phyloP scores from a whole-genome alignment of 2,113 vertebrate species.

The Pollachius pollachius region DNA sequence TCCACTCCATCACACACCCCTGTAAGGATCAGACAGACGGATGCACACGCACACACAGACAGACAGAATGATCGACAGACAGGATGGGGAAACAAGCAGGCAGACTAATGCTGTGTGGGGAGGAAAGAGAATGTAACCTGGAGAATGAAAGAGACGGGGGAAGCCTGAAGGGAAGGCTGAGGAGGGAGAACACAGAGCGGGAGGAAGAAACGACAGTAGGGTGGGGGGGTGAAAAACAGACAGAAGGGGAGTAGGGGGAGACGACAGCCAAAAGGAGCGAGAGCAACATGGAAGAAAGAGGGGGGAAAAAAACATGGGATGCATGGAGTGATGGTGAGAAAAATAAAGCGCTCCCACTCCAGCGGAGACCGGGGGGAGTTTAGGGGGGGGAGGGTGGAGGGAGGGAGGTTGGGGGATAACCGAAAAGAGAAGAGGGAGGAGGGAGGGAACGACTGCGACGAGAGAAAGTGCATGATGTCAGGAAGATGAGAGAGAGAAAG shows the following conservation, averaged over 20 bases:
- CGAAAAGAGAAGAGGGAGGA: slow-evolving; percentile 10
- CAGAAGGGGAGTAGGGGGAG: not conserved
- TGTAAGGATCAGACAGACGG: slow-evolving; percentile 42
- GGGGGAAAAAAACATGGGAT: no score
- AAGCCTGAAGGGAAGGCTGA: not conserved
- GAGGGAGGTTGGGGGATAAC: not conserved
- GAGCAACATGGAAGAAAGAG: not conserved
- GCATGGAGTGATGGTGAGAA: no score
- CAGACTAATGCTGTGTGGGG: slow-evolving; percentile 16
- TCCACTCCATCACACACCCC: slow-evolving; percentile 39
- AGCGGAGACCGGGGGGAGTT: no score
- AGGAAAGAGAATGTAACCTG: not conserved
- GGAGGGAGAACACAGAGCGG: slow-evolving; percentile 38
- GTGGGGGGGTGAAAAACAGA: not conserved
- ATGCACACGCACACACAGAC: slow-evolving; percentile 28
- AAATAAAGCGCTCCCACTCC: no score
- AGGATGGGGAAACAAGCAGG: slow-evolving; percentile 34
- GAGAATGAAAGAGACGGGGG: slow-evolving; percentile 21
- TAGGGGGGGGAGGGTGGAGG: no score
- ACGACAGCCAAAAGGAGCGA: not conserved
- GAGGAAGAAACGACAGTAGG: slow-evolving; percentile 49
- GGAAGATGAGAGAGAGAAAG: slow-evolving; percentile 5
- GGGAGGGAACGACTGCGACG: slow-evolving; percentile 39
- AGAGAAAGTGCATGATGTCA: slow-evolving; percentile 26
- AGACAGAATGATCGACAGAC: slow-evolving; percentile 15